Evolutionary conservation across 2,888 invertebrate genomes (phyloP).

Genomic region (Pasiphila rectangulata): DNA sequence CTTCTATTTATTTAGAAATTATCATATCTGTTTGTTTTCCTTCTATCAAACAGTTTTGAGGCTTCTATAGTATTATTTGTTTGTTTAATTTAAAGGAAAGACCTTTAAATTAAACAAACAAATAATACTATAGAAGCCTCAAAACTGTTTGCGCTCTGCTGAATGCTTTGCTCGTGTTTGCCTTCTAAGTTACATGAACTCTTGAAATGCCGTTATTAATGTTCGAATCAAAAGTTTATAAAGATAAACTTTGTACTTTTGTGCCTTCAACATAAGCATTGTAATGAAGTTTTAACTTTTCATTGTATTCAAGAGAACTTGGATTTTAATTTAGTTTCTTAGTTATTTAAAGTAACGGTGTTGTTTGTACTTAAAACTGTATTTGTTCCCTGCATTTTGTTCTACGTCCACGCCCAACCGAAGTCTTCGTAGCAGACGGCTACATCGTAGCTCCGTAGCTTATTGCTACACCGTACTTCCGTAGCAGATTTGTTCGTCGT

Average conservation of each 20-base stretch:
- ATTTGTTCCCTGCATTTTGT: conserved; percentile 5
- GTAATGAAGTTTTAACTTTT: neutral
- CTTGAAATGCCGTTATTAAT: neutral
- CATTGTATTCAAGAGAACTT: neutral
- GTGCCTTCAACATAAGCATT: neutral
- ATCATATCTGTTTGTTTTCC: too few species aligned
- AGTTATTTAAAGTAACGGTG: neutral
- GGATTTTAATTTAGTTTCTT: neutral
- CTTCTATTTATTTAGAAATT: too few species aligned
- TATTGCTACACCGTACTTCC: conserved; percentile 9
- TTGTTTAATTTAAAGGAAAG: too few species aligned
- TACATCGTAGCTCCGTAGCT: conserved; percentile 16
- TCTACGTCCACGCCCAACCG: neutral
- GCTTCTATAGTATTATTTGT: too few species aligned
- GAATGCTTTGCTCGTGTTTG: too few species aligned
- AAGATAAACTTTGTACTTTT: neutral
- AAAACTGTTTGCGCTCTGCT: neutral
- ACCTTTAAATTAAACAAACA: too few species aligned
- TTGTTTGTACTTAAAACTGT: conserved; percentile 5
- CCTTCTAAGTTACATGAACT: too few species aligned
- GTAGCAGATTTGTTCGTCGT: too few species aligned
- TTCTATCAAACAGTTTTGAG: neutral
- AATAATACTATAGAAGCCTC: neutral
- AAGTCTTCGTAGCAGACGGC: neutral
- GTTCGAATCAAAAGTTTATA: neutral